Conservation (phyloP, 2,888 invertebrate species). For the Lordiphosa fenestrarum region DNA sequence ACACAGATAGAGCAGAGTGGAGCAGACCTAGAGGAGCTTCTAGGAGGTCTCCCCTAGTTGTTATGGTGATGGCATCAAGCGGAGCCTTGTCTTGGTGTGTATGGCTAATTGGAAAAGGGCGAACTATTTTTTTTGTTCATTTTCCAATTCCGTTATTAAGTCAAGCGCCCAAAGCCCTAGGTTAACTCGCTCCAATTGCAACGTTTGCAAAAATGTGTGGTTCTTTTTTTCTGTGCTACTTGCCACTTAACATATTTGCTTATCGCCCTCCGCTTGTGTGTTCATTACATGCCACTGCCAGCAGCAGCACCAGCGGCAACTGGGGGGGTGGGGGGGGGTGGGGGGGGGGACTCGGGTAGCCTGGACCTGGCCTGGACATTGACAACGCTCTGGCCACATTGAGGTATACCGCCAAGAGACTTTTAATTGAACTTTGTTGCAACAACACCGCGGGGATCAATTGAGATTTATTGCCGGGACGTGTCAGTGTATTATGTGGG, state of each 20-base stretch:
- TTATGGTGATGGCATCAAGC: no score
- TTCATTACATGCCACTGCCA: neutral
- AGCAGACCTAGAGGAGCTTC: no score
- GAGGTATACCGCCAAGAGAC: slow-evolving; percentile 36
- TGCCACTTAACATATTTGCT: slow-evolving; percentile 38
- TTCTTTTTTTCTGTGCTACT: slow-evolving; percentile 11
- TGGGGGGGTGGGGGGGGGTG: slow-evolving; percentile 3
- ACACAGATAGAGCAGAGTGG: no score
- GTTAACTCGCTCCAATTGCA: slow-evolving; percentile 9
- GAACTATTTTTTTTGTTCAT: neutral
- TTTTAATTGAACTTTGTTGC: slow-evolving; percentile 68
- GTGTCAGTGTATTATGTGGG: slow-evolving; percentile 50
- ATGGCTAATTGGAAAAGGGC: no score
- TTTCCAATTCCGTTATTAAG: neutral
- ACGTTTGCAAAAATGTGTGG: slow-evolving; percentile 6
- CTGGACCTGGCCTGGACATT: slow-evolving; percentile 1
- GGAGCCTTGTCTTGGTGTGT: no score
- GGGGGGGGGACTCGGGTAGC: neutral
- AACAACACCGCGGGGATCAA: slow-evolving; percentile 71
- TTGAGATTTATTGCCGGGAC: slow-evolving; percentile 72
- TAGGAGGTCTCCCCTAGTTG: no score
- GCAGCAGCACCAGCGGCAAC: neutral
- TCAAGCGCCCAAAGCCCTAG: neutral
- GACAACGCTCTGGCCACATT: slow-evolving; percentile 5
- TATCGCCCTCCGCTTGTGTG: slow-evolving; percentile 1